phyloP scores from a whole-genome alignment of 2,888 invertebrate genomes.

The Mythimna albipuncta region DNA sequence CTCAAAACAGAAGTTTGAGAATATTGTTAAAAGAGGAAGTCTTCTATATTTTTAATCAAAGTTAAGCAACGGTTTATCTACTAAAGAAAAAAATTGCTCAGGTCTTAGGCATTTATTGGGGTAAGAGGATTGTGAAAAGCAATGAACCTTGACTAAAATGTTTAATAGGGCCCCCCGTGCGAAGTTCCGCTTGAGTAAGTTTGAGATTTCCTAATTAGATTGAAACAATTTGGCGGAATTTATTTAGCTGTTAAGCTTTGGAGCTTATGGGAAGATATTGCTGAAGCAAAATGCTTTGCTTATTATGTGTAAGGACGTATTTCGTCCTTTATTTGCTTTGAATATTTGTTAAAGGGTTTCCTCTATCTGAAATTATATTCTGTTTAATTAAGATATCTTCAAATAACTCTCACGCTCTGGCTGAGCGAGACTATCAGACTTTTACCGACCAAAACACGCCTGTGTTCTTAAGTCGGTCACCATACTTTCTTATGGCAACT shows the following conservation, averaged over 20 bases:
- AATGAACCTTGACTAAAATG: conserved; percentile 56
- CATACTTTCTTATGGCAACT: too few species aligned
- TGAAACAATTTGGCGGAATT: conserved; percentile 51
- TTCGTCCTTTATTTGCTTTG: background rate
- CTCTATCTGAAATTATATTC: too few species aligned
- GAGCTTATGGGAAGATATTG: conserved; percentile 15
- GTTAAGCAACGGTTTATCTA: conserved; percentile 35
- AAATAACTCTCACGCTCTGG: too few species aligned
- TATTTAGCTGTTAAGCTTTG: conserved; percentile 42
- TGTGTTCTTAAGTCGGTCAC: too few species aligned
- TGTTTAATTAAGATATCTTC: too few species aligned
- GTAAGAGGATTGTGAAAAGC: conserved; percentile 45
- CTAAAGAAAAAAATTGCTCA: conserved; percentile 26
- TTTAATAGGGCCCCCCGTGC: conserved; percentile 48
- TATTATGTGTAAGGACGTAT: background rate
- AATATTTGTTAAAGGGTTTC: background rate
- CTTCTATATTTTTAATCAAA: conserved; percentile 51
- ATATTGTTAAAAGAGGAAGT: conserved; percentile 24
- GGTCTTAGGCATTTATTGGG: conserved; percentile 41
- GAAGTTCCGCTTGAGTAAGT: conserved; percentile 61
- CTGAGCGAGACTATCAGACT: too few species aligned
- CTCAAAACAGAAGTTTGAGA: conserved; percentile 21
- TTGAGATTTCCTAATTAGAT: conserved; percentile 62
- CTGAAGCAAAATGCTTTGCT: background rate
- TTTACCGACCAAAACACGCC: too few species aligned